phyloP scores from a whole-genome alignment of 2,888 invertebrate genomes.

The Limnephilus marmoratus region DNA sequence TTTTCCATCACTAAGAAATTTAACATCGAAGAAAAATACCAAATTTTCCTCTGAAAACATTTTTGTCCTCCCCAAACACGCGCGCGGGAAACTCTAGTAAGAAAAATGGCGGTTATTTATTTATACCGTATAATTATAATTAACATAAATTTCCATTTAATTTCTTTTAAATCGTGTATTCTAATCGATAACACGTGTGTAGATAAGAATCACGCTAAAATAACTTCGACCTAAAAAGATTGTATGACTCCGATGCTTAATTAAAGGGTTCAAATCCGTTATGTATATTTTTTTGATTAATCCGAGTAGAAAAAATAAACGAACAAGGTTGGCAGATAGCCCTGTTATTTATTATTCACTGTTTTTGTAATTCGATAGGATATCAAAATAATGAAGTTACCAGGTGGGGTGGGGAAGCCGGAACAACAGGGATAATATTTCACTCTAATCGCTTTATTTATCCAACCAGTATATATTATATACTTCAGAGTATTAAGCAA shows the following conservation, averaged over 20 bases:
- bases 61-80: background rate
- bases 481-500: background rate
- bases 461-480: background rate
- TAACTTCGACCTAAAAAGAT: background rate
- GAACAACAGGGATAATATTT: slow-evolving; percentile 31
- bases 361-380: slow-evolving; percentile 4
- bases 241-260: background rate
- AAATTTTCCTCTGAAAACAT: background rate
- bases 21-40: background rate
- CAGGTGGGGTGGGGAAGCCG: background rate
- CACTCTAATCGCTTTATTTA: slow-evolving; percentile 31
- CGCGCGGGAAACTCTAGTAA: background rate
- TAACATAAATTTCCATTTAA: background rate
- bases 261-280: background rate
- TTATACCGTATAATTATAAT: background rate
- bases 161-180: background rate
- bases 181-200: background rate
- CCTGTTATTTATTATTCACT: background rate
- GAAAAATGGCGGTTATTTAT: slow-evolving; percentile 7
- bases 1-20: background rate
- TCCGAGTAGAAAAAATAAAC: background rate
- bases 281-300: background rate
- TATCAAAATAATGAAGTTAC: slow-evolving; percentile 8
- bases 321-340: background rate
- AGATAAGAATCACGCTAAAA: background rate